A percentile compares a stretch with the other conserved stretches of the same genome.
These are phyloP conservation scores for Drosophila novamexicana DNA, from an alignment of 1,140 invertebrate species.

Conservation along the genomic window DNA sequence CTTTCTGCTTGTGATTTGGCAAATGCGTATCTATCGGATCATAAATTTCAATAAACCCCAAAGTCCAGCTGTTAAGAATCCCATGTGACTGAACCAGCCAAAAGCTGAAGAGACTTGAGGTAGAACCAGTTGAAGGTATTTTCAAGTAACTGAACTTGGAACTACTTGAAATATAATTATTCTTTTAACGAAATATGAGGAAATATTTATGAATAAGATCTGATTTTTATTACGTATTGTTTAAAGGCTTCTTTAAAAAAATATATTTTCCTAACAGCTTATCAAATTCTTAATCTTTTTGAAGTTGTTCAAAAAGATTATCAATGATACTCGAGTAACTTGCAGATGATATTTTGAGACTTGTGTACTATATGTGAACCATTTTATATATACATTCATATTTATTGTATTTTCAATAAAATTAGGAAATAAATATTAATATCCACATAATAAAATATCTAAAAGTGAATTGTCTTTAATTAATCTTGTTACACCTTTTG, in stretches of 20 bases:
- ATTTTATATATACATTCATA: no score
- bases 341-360: background rate
- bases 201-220: background rate
- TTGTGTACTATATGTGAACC: background rate
- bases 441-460: no score
- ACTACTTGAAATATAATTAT: no score
- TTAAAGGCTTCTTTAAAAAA: background rate
- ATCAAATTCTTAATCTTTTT: background rate
- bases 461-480: no score
- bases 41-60: slow-evolving; percentile 65
- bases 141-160: no score
- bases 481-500: no score
- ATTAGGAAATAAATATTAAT: background rate
- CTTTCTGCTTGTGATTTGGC: slow-evolving; percentile 28
- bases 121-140: background rate
- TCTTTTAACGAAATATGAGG: no score
- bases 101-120: background rate
- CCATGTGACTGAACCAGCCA: slow-evolving; percentile 21
- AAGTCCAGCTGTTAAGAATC: slow-evolving; percentile 16
- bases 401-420: no score
- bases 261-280: background rate
- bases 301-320: background rate
- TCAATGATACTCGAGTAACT: background rate
- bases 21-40: slow-evolving; percentile 37
- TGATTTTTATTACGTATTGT: background rate